Conservation (phyloP, 2,888 invertebrate genomes). For the Arenicola marina region DNA sequence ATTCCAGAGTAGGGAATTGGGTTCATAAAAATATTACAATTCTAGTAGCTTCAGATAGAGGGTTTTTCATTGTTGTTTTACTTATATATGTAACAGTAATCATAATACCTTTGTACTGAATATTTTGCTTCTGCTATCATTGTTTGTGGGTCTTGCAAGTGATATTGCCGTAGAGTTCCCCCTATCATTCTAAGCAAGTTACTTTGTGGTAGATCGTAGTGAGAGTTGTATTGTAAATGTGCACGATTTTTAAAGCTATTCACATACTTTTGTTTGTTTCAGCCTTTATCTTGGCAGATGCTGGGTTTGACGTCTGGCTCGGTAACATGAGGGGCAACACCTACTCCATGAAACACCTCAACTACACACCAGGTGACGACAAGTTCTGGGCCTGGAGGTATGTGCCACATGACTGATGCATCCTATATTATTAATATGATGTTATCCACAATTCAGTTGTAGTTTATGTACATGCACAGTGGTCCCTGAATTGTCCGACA, state of each 20-base stretch:
- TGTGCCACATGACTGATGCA: not conserved
- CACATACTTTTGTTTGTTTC: not conserved
- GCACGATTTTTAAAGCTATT: not conserved
- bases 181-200: not conserved
- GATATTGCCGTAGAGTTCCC: no score
- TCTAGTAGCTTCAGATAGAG: not conserved
- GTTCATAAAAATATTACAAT: not conserved
- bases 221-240: no score
- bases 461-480: no score
- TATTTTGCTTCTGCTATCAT: no score
- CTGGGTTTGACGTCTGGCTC: conserved; percentile 77
- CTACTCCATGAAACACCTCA: conserved; percentile 72
- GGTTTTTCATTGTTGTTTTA: no score
- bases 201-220: not conserved
- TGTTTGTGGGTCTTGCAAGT: no score
- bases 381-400: conserved; percentile 69
- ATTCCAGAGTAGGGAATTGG: not conserved
- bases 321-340: conserved; percentile 83
- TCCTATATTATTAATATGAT: no score
- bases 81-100: no score
- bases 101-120: no score
- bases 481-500: no score
- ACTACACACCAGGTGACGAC: conserved; percentile 64
- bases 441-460: no score
- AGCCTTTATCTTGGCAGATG: conserved; percentile 53